A percentile compares a stretch with the other conserved stretches of the same genome.
Evolutionary conservation across 1,140 invertebrate genomes (phyloP).

Genomic region (Habropoda laboriosa): DNA sequence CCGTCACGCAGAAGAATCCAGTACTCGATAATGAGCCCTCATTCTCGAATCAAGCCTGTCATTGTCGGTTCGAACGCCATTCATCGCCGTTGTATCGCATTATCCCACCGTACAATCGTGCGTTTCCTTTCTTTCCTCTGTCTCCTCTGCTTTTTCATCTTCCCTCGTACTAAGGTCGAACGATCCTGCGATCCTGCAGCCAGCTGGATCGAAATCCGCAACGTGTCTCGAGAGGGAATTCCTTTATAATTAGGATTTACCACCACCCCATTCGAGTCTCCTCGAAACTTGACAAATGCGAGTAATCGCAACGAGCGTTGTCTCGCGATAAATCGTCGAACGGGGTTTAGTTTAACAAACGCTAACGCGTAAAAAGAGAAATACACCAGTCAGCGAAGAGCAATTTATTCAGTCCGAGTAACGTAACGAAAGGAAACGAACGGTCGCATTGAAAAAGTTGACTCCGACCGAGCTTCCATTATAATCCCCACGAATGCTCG

Average conservation of each 20-base stretch:
- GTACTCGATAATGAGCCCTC: slow-evolving; percentile 73
- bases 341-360: background rate
- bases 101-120: slow-evolving; percentile 40
- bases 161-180: background rate
- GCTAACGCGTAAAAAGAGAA: background rate
- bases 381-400: slow-evolving; percentile 29
- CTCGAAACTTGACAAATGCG: background rate
- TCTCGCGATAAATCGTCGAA: background rate
- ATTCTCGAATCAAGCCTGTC: slow-evolving; percentile 75
- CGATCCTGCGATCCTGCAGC: background rate
- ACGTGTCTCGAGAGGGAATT: background rate
- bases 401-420: slow-evolving; percentile 39
- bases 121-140: slow-evolving; percentile 18
- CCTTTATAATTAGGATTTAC: slow-evolving; percentile 4
- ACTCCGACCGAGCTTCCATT: slow-evolving; percentile 1
- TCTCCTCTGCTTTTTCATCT: background rate
- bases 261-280: background rate
- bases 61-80: slow-evolving; percentile 73
- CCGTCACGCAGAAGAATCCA: slow-evolving; percentile 40
- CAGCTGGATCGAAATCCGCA: slow-evolving; percentile 37
- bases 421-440: slow-evolving; percentile 17
- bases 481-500: slow-evolving; percentile 16
- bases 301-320: background rate
- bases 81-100: slow-evolving; percentile 69
- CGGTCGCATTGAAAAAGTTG: slow-evolving; percentile 19